Evolutionary conservation across 2,888 invertebrate species (phyloP).

Genomic region (Phragmatobia fuliginosa): DNA sequence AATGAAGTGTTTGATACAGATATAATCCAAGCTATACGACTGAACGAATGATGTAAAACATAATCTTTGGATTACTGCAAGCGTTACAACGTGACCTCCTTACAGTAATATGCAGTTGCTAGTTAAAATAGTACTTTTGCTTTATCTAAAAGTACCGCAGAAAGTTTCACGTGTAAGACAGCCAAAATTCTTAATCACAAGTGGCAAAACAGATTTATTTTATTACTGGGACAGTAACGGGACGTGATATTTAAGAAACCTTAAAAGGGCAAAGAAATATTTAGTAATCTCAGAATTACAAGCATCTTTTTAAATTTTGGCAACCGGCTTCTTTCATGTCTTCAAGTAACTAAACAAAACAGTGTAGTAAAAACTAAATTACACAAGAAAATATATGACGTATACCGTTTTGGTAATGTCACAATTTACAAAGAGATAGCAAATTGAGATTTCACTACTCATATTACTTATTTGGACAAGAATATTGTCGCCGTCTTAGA

Average conservation of each 20-base stretch:
- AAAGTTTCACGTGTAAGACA: not conserved
- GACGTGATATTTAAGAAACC: conserved; percentile 13
- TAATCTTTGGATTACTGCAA: conserved; percentile 34
- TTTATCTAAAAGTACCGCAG: not conserved
- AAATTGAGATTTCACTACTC: conserved; percentile 35
- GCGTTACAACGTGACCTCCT: conserved; percentile 45
- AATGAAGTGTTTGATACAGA: conserved; percentile 75
- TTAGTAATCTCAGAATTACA: conserved; percentile 26
- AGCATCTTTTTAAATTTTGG: conserved; percentile 32
- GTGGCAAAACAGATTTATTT: not conserved
- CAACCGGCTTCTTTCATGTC: conserved; percentile 37
- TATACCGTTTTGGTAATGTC: conserved; percentile 37
- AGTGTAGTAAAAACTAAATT: conserved; percentile 33
- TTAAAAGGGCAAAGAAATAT: conserved; percentile 23
- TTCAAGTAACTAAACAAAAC: conserved; percentile 36
- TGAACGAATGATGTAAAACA: conserved; percentile 50
- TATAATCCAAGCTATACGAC: conserved; percentile 64
- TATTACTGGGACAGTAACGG: conserved; percentile 8
- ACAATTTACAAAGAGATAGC: conserved; percentile 43
- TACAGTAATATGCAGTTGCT: conserved; percentile 34
- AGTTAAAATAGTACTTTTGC: conserved; percentile 33
- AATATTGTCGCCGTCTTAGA: conserved; percentile 37
- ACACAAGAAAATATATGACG: conserved; percentile 40
- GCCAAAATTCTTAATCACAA: not conserved
- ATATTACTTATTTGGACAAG: conserved; percentile 38